A percentile compares a stretch with the other conserved stretches of the same genome.
phyloP scores from a whole-genome alignment of 2,113 vertebrate species.

The Rhinogobius similis region DNA sequence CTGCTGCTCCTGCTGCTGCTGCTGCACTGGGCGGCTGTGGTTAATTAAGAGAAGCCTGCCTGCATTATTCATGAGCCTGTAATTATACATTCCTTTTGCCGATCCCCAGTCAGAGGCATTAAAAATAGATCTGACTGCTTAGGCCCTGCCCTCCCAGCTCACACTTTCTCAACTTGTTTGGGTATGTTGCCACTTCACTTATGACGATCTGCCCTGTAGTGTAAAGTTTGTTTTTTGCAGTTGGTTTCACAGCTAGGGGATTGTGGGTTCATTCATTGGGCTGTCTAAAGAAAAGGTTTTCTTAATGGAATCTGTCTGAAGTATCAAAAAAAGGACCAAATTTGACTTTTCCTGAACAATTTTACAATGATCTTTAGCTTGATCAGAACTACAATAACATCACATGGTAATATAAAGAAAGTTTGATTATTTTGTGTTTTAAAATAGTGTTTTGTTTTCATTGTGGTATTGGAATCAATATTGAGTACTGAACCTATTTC shows the following conservation, averaged over 20 bases:
- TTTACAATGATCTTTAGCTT: too few relatives aligned
- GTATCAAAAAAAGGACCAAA: too few relatives aligned
- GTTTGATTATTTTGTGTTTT: too few relatives aligned
- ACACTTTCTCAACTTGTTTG: conserved; percentile 56
- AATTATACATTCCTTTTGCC: conserved; percentile 79
- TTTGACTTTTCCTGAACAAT: too few relatives aligned
- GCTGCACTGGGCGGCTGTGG: conserved; percentile 58
- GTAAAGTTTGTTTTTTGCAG: neutral
- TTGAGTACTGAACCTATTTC: too few relatives aligned
- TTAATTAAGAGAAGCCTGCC: conserved; percentile 73
- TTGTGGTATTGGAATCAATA: too few relatives aligned
- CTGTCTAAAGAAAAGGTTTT: neutral
- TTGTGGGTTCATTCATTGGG: neutral
- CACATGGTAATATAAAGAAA: too few relatives aligned
- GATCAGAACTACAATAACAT: too few relatives aligned
- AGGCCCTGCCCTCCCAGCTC: conserved; percentile 54
- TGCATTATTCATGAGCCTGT: conserved; percentile 73
- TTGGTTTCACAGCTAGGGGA: neutral
- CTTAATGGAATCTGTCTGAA: neutral
- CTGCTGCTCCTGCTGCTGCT: conserved; percentile 18
- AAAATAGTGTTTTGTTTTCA: too few relatives aligned
- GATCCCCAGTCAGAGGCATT: conserved; percentile 72
- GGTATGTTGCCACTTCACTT: conserved; percentile 37
- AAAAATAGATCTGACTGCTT: conserved; percentile 77
- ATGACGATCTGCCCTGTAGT: conserved; percentile 30